A percentile compares a stretch with the other conserved stretches of the same genome.
Evolutionary conservation across 2,888 invertebrate species (phyloP).

Genomic region (Conistra vaccinii): DNA sequence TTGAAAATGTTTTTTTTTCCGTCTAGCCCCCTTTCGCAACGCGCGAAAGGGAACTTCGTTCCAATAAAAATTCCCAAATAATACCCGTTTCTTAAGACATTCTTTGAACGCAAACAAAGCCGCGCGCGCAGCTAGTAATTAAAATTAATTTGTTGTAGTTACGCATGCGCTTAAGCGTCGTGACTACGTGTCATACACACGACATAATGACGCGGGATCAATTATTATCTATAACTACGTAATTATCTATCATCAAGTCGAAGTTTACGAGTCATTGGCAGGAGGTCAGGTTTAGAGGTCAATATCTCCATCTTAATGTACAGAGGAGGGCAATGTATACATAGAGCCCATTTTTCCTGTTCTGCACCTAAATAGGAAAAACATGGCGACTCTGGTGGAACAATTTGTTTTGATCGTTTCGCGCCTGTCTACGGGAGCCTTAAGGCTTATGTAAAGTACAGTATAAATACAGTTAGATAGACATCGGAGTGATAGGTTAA

Average conservation of each 20-base stretch:
- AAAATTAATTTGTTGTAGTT: slow-evolving; percentile 5
- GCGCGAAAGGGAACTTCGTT: no score
- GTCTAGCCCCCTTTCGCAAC: no score
- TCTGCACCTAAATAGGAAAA: not conserved
- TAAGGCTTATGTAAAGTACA: no score
- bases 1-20: no score
- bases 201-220: slow-evolving; percentile 33
- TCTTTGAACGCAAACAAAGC: not conserved
- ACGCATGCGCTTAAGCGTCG: slow-evolving; percentile 24
- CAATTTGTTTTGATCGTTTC: no score
- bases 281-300: not conserved
- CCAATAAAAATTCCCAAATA: no score
- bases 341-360: not conserved
- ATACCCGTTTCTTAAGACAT: no score
- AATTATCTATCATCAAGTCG: slow-evolving; percentile 29
- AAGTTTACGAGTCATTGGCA: slow-evolving; percentile 10
- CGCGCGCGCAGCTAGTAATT: slow-evolving; percentile 16
- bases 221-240: slow-evolving; percentile 10
- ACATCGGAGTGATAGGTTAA: no score
- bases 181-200: slow-evolving; percentile 16
- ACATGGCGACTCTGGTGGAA: no score
- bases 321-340: not conserved
- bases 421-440: no score
- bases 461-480: no score
- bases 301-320: not conserved